phyloP scores from a whole-genome alignment of 2,888 invertebrate genomes.

The Pheosia gnoma region DNA sequence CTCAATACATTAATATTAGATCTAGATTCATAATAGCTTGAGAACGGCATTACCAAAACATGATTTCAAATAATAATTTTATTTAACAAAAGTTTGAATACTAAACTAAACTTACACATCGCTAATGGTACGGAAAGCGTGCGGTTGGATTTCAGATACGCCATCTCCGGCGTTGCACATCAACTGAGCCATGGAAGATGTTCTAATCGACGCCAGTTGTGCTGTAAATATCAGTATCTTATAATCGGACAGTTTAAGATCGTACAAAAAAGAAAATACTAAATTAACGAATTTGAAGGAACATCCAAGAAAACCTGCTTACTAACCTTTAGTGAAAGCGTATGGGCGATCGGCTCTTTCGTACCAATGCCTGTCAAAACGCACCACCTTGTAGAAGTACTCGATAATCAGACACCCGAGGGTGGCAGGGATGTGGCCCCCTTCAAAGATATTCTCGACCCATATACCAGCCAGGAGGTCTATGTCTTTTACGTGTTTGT shows the following conservation, averaged over 20 bases:
- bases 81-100: no score
- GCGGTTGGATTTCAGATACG: background rate
- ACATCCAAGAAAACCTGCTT: no score
- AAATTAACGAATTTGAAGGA: background rate
- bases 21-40: no score
- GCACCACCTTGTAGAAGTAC: background rate
- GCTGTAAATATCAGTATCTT: background rate
- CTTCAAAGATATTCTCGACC: conserved; percentile 1
- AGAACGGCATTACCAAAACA: no score
- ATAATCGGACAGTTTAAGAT: no score
- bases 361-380: conserved; percentile 11
- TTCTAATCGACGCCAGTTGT: conserved; percentile 9
- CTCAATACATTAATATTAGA: no score
- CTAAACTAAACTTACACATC: background rate
- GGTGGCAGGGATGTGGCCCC: conserved; percentile 3
- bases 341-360: conserved; percentile 9
- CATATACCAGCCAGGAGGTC: conserved; percentile 9
- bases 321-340: conserved; percentile 9
- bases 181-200: background rate
- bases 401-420: background rate
- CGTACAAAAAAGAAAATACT: background rate
- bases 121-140: conserved; percentile 1
- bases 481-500: background rate
- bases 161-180: conserved; percentile 5
- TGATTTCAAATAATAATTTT: no score